phyloP scores from a whole-genome alignment of 2,888 invertebrate species.

The Nebria brevicollis region DNA sequence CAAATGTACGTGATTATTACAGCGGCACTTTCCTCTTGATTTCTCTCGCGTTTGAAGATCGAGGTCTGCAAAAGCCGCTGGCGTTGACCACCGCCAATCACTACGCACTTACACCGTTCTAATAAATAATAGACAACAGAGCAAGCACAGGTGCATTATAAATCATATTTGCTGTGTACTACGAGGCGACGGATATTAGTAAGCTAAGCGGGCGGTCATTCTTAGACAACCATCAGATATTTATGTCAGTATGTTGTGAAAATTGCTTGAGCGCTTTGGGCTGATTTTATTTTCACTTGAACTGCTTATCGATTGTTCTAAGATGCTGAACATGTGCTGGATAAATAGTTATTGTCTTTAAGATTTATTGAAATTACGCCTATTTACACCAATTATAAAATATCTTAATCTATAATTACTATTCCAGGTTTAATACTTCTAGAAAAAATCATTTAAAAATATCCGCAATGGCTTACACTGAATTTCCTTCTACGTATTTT shows the following conservation, averaged over 20 bases:
- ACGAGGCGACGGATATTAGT: background rate
- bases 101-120: constrained; percentile 7
- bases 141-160: constrained; percentile 1
- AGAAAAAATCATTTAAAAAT: no score
- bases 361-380: background rate
- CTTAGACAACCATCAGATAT: background rate
- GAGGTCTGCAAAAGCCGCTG: constrained; percentile 12
- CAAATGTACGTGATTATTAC: constrained; percentile 2
- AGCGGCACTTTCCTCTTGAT: constrained; percentile 18
- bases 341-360: background rate
- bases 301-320: background rate
- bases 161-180: background rate
- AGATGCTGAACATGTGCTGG: background rate
- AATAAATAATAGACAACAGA: background rate
- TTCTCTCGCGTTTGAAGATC: constrained; percentile 16
- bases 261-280: background rate
- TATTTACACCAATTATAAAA: background rate
- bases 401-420: no score
- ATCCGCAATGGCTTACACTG: no score
- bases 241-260: background rate
- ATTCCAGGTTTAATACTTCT: no score
- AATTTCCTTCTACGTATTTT: no score
- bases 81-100: constrained; percentile 3
- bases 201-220: background rate
- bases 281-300: background rate